phyloP scores from a whole-genome alignment of 2,797 vertebrate genomes.

The Cossypha polioptera region DNA sequence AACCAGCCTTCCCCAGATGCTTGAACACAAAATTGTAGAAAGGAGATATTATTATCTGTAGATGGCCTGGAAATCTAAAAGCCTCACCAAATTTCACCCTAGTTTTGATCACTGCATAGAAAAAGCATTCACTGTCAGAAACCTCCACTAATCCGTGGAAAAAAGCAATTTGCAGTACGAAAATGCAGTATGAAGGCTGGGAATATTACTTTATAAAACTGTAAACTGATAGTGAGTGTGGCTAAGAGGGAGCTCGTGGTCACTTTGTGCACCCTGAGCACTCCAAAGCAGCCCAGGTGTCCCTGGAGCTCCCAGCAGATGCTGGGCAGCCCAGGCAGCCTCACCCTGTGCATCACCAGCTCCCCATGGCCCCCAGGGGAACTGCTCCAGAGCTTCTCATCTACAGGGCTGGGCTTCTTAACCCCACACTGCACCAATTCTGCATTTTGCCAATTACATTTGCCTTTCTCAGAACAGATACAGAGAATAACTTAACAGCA shows the following conservation, averaged over 20 bases:
- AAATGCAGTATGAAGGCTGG: neutral
- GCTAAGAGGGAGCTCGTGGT: neutral
- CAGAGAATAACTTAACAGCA: neutral
- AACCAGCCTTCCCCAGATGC: neutral
- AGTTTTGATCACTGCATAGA: neutral
- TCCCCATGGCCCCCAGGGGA: too few species aligned
- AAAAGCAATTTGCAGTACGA: neutral
- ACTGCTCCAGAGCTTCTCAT: neutral
- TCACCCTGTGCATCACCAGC: neutral
- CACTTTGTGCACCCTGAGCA: neutral
- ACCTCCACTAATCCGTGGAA: neutral
- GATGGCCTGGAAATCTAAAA: neutral
- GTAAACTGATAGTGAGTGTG: neutral
- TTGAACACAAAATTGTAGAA: neutral
- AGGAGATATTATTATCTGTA: neutral
- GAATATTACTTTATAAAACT: neutral
- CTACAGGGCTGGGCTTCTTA: fast-evolving
- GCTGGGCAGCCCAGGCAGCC: neutral
- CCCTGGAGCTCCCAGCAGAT: neutral
- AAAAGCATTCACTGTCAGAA: neutral
- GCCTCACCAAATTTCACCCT: neutral
- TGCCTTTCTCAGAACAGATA: neutral
- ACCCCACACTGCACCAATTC: neutral
- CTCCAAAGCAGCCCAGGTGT: neutral
- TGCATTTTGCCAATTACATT: neutral